phyloP scores from a whole-genome alignment of 2,888 invertebrate genomes.

The Nomada goodeniana region DNA sequence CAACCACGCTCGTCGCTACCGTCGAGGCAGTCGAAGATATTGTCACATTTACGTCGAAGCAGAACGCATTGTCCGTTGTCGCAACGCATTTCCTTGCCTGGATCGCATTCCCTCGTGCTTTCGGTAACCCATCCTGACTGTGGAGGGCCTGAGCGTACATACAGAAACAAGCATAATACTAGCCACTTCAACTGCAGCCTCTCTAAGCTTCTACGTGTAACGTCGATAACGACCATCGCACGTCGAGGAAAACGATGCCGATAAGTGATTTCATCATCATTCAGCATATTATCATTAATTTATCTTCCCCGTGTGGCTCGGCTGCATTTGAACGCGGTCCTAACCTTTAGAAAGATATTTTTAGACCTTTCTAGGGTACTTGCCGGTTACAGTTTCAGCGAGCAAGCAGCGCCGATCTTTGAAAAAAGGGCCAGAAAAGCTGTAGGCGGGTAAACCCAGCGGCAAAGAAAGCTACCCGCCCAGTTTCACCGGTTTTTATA shows the following conservation, averaged over 20 bases:
- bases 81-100: conserved; percentile 85
- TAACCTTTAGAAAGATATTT: background rate
- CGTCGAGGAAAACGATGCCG: conserved; percentile 6
- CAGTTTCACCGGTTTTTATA: conserved; percentile 16
- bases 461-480: background rate
- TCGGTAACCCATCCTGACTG: conserved; percentile 59
- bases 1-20: conserved; percentile 88
- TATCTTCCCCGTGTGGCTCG: too few relatives aligned
- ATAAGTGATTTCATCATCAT: too few relatives aligned
- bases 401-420: background rate
- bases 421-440: background rate
- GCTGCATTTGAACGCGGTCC: too few relatives aligned
- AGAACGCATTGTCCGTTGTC: conserved; percentile 87
- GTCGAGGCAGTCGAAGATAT: conserved; percentile 86
- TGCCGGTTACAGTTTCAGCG: too few relatives aligned
- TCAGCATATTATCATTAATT: too few relatives aligned
- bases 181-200: conserved; percentile 44
- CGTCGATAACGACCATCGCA: background rate
- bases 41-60: conserved; percentile 87
- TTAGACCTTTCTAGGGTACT: background rate
- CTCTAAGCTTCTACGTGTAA: background rate
- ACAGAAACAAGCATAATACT: conserved; percentile 54
- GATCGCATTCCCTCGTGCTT: conserved; percentile 73
- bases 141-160: conserved; percentile 70
- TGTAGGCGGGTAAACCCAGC: background rate